Evolutionary conservation across 2,888 invertebrate genomes (phyloP), one percentile per base, ranked within the genome.

Genomic region (Ernsta delagoae): DNA sequence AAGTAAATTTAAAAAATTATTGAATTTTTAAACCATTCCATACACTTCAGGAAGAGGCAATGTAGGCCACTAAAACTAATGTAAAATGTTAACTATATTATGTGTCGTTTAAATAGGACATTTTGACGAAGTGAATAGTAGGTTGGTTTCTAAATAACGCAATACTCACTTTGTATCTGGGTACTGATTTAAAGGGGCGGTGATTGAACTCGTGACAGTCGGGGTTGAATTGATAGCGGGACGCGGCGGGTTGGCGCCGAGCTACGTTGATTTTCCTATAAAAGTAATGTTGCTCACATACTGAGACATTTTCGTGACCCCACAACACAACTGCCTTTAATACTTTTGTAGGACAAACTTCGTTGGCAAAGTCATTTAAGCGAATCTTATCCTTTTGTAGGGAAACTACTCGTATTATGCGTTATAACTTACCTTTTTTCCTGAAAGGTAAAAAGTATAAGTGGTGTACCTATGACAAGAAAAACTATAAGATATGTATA

Each of bases 181-280:
- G 7, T 34, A 31, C 16, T 61, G 63, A 63, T 63, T 63, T 57
- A 56, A 66, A 57, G 57, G 50, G 59, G 57, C 43, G 39, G 39
- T 64, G 63, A 64, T 64, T 64, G 63, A 56, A 56, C 64, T 56
- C 36, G 67, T 34, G 61, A 61, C 67, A 56, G 36, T 56, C 61
- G 56, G 67, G 56, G 54, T 65, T 61, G 61, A 67, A 61, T 61
- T 61, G 67, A 67, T 60, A 62, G 11, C 57, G 57, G 16, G 43
- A 39, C 53, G 60, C 64, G 56, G 60, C 70, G 59, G 39, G 48
- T 48, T 61, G 67, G 67, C 67, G 67, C 67, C 67, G 31, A 24
- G 12, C 56, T 9, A 34, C 59, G 50, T 16, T 48, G 59, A 53
- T 66, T 66, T 60, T 66, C 59, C 65, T 45, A 65, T 65, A 65